phyloP scores from a whole-genome alignment of 1,140 invertebrate genomes.

The Drosophila pandora region DNA sequence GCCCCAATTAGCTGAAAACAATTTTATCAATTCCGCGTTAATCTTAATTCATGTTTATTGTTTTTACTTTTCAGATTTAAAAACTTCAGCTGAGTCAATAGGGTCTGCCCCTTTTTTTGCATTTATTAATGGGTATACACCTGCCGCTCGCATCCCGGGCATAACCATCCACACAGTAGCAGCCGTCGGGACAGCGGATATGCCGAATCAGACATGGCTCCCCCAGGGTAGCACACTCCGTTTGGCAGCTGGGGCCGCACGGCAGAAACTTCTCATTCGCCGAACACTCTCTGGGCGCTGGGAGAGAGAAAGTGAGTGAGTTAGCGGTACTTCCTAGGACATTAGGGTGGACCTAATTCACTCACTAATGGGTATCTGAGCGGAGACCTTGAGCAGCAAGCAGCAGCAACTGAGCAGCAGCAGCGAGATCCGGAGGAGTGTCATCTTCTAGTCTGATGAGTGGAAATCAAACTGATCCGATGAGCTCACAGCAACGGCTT shows the following conservation, averaged over 20 bases:
- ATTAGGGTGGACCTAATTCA: background rate
- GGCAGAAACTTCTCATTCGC: constrained; percentile 78
- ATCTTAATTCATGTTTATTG: background rate
- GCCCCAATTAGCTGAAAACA: background rate
- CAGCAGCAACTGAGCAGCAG: constrained; percentile 30
- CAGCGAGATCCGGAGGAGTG: constrained; percentile 14
- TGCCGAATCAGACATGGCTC: constrained; percentile 84
- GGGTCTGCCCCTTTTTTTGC: constrained; percentile 20
- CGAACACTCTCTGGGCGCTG: constrained; percentile 52
- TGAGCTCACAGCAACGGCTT: constrained; percentile 17
- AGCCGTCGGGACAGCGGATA: constrained; percentile 84
- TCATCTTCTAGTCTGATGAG: constrained; percentile 14
- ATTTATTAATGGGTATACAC: constrained; percentile 83
- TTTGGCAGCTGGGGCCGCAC: constrained; percentile 85
- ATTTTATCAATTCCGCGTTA: constrained; percentile 1
- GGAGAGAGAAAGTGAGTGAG: background rate
- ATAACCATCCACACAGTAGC: constrained; percentile 84
- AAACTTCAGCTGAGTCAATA: background rate
- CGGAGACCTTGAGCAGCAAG: constrained; percentile 11
- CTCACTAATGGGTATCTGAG: constrained; percentile 47
- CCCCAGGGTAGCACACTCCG: constrained; percentile 83
- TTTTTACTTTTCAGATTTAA: background rate
- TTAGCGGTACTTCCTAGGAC: background rate
- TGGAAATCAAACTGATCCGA: constrained; percentile 27
- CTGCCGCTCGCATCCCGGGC: constrained; percentile 72